These are phyloP conservation scores for Manduca sexta DNA, from an alignment of 1,140 invertebrate species.

Conservation along the genomic window DNA sequence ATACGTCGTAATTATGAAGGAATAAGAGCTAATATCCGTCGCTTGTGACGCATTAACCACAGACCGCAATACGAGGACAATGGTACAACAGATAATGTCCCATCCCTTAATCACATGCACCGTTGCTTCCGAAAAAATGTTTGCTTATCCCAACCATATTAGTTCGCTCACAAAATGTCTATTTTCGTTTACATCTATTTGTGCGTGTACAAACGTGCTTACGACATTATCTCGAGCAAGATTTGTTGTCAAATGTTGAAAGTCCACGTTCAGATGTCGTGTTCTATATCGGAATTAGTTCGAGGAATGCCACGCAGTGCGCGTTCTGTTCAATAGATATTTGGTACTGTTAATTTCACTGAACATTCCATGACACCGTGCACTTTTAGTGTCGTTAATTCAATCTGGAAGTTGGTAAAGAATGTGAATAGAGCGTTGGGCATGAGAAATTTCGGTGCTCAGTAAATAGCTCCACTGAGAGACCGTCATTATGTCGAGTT, in stretches of 20 bases:
- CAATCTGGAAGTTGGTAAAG: constrained; percentile 38
- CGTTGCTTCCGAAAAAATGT: constrained; percentile 65
- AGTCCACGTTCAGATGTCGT: constrained; percentile 26
- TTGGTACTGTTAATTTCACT: constrained; percentile 38
- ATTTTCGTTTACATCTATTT: constrained; percentile 43
- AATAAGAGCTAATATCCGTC: constrained; percentile 35
- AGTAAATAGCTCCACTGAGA: constrained; percentile 47
- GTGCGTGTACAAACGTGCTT: constrained; percentile 35
- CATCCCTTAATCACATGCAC: constrained; percentile 71
- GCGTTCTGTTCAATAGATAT: constrained; percentile 44
- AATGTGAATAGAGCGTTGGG: constrained; percentile 37
- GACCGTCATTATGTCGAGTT: constrained; percentile 50
- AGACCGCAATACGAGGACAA: constrained; percentile 66
- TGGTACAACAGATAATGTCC: constrained; percentile 63
- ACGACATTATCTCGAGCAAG: constrained; percentile 30
- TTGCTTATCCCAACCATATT: constrained; percentile 51
- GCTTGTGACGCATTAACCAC: constrained; percentile 36
- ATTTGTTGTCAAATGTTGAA: constrained; percentile 44
- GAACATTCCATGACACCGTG: constrained; percentile 29
- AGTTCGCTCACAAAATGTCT: constrained; percentile 46
- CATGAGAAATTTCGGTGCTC: constrained; percentile 41
- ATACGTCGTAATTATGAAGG: constrained; percentile 22
- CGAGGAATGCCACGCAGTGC: constrained; percentile 41
- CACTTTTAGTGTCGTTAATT: constrained; percentile 46
- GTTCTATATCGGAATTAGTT: constrained; percentile 49